Evolutionary conservation across 2,888 invertebrate genomes (phyloP).

Genomic region (Eucera pruinosa): DNA sequence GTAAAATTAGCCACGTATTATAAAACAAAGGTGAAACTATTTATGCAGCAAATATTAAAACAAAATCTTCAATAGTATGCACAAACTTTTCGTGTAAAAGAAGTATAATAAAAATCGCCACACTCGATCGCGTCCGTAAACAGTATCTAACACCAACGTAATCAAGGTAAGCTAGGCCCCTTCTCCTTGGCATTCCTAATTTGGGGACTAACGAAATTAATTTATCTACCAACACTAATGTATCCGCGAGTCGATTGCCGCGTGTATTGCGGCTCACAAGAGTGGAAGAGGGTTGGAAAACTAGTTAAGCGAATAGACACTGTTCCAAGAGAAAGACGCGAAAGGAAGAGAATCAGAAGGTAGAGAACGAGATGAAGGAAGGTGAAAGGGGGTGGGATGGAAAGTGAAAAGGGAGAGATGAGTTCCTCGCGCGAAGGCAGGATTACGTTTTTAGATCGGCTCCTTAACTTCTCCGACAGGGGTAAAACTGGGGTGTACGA

Average conservation of each 20-base stretch:
- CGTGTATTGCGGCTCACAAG: slow-evolving; percentile 58
- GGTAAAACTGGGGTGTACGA: slow-evolving; percentile 55
- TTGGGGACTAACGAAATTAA: slow-evolving; percentile 76
- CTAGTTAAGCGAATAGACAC: slow-evolving; percentile 82
- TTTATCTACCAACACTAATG: slow-evolving; percentile 75
- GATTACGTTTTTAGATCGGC: slow-evolving; percentile 76
- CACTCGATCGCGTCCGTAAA: too few relatives aligned
- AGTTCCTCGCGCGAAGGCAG: slow-evolving; percentile 47
- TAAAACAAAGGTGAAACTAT: too few relatives aligned
- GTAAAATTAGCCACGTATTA: too few relatives aligned
- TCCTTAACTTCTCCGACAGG: slow-evolving; percentile 70
- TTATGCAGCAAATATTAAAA: too few relatives aligned
- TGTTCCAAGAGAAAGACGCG: slow-evolving; percentile 36
- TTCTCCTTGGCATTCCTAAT: slow-evolving; percentile 65
- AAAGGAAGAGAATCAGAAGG: slow-evolving; percentile 5
- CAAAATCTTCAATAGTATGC: not conserved
- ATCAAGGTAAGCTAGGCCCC: slow-evolving; percentile 65
- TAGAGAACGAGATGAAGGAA: slow-evolving; percentile 26
- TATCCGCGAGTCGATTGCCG: slow-evolving; percentile 70
- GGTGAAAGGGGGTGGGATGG: slow-evolving; percentile 9
- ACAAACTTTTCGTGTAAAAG: too few relatives aligned
- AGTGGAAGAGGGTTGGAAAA: slow-evolving; percentile 73
- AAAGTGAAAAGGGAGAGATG: slow-evolving; percentile 36
- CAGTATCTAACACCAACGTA: slow-evolving; percentile 23
- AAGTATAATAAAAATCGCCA: too few relatives aligned